These are phyloP conservation scores for Oncorhynchus keta DNA, from an alignment of 2,113 vertebrate species.

Conservation along the genomic window DNA sequence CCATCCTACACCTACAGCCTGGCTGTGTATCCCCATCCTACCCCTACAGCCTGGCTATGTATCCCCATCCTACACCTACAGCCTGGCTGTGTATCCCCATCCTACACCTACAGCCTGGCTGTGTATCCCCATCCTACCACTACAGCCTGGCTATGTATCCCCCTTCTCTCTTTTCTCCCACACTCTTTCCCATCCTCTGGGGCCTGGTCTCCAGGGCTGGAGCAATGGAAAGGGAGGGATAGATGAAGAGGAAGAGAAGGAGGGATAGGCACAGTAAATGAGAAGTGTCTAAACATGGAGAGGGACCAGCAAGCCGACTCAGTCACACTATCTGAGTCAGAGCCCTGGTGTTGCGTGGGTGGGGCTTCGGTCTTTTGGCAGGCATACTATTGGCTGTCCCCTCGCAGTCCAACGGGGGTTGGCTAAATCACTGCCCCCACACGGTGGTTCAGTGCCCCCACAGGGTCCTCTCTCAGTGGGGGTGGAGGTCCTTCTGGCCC, in stretches of 20 bases:
- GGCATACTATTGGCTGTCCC: constrained; percentile 38
- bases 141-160: too few species aligned
- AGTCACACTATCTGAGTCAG: constrained; percentile 53
- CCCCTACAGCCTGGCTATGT: too few species aligned
- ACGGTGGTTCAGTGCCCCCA: constrained; percentile 29
- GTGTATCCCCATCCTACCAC: too few species aligned
- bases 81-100: too few species aligned
- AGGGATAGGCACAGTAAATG: constrained; percentile 41
- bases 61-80: too few species aligned
- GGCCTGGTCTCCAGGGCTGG: too few species aligned
- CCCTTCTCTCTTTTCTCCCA: too few species aligned
- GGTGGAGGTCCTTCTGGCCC: constrained; percentile 12
- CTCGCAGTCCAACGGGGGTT: constrained; percentile 9
- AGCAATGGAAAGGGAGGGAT: too few species aligned
- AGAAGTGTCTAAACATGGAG: constrained; percentile 56
- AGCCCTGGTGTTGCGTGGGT: constrained; percentile 48
- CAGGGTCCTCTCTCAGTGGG: constrained; percentile 14
- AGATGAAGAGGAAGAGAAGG: constrained; percentile 38
- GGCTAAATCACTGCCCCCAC: background rate
- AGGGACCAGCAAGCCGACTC: constrained; percentile 35
- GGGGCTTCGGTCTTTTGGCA: constrained; percentile 43
- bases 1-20: too few species aligned
- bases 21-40: too few species aligned
- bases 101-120: too few species aligned
- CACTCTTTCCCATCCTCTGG: too few species aligned